Percentiles rank a stretch among this genome's conserved stretches.
Evolutionary conservation across 2,113 vertebrate genomes (phyloP).

Genomic region (Oncorhynchus kisutch): DNA sequence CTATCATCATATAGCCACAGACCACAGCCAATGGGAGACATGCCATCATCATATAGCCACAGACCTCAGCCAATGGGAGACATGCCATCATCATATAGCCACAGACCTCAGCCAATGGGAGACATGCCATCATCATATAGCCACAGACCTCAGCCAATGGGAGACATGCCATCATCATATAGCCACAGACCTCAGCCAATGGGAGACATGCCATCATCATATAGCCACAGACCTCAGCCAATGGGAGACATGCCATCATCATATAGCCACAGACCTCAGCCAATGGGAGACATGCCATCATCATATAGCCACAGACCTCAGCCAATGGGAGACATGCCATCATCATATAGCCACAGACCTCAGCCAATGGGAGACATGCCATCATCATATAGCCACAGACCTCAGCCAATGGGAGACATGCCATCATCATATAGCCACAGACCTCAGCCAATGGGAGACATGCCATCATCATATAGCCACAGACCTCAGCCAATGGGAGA

Average conservation of each 20-base stretch:
- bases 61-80: background rate
- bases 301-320: slow-evolving; percentile 23
- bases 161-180: slow-evolving; percentile 17
- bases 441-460: background rate
- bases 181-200: background rate
- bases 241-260: background rate
- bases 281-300: background rate
- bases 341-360: slow-evolving; percentile 26
- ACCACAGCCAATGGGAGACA: background rate
- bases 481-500: background rate
- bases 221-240: slow-evolving; percentile 6
- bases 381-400: slow-evolving; percentile 25
- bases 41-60: slow-evolving; percentile 21
- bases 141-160: background rate
- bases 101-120: background rate
- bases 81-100: slow-evolving; percentile 15
- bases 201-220: slow-evolving; percentile 14
- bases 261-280: slow-evolving; percentile 13
- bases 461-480: slow-evolving; percentile 20
- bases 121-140: slow-evolving; percentile 18
- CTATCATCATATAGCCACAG: slow-evolving; percentile 24
- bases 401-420: background rate
- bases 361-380: too few relatives aligned
- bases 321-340: too few relatives aligned
- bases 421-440: slow-evolving; percentile 19